A percentile compares a stretch with the other conserved stretches of the same genome.
These are phyloP conservation scores for Eupithecia abbreviata DNA, from an alignment of 2,888 invertebrate species.

Conservation along the genomic window DNA sequence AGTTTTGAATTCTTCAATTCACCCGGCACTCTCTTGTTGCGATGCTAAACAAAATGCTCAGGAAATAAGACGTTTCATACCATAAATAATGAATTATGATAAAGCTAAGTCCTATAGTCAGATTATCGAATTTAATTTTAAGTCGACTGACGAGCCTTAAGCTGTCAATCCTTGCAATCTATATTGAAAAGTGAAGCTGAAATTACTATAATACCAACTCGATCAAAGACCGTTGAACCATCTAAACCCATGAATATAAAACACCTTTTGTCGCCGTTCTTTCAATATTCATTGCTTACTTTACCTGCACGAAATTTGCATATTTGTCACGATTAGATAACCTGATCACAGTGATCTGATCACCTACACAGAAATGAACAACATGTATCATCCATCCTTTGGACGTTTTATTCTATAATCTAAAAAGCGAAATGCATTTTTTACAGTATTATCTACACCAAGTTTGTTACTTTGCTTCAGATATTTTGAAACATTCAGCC, in stretches of 20 bases:
- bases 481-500: not conserved
- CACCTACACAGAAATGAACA: not conserved
- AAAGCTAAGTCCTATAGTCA: not conserved
- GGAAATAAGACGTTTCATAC: not conserved
- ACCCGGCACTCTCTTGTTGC: slow-evolving; percentile 22
- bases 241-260: slow-evolving; percentile 68
- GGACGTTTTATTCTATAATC: not conserved
- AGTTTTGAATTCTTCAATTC: slow-evolving; percentile 31
- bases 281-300: slow-evolving; percentile 65
- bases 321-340: slow-evolving; percentile 32
- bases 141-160: not conserved
- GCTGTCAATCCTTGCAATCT: not conserved
- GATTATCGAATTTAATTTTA: not conserved
- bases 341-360: not conserved
- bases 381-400: not conserved
- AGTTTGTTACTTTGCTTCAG: not conserved
- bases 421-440: not conserved
- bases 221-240: slow-evolving; percentile 63
- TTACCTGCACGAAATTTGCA: slow-evolving; percentile 62
- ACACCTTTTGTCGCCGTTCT: slow-evolving; percentile 54
- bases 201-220: slow-evolving; percentile 34
- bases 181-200: slow-evolving; percentile 7
- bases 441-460: not conserved
- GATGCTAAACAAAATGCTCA: slow-evolving; percentile 8
- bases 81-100: not conserved